Conservation (phyloP, 2,888 invertebrate species). For the Alloplasta piceator region DNA sequence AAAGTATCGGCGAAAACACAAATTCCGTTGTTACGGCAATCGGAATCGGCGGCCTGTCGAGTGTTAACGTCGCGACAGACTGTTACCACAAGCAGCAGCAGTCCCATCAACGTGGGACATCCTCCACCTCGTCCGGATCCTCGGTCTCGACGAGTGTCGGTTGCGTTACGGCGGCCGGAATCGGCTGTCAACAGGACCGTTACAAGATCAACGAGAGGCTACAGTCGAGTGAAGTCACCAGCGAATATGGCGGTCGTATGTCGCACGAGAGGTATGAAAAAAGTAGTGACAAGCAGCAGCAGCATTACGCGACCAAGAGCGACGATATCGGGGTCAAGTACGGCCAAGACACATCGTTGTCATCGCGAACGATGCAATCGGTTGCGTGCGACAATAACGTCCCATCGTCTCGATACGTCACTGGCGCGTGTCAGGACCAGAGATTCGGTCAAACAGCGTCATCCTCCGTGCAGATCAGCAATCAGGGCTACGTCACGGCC, state of each 20-base stretch:
- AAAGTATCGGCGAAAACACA: conserved; percentile 76
- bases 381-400: conserved; percentile 66
- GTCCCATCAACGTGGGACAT: conserved; percentile 83
- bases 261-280: conserved; percentile 75
- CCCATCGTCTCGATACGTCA: conserved; percentile 45
- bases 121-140: conserved; percentile 69
- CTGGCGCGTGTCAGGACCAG: conserved; percentile 70
- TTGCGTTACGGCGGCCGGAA: conserved; percentile 74
- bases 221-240: conserved; percentile 83
- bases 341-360: conserved; percentile 39
- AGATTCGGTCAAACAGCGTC: conserved; percentile 70
- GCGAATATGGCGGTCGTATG: conserved; percentile 73
- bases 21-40: conserved; percentile 53
- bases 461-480: conserved; percentile 67
- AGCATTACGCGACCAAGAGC: conserved; percentile 65
- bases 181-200: conserved; percentile 75
- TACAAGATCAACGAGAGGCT: conserved; percentile 84
- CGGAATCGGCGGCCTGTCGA: conserved; percentile 77
- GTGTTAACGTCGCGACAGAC: conserved; percentile 81
- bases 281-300: conserved; percentile 71
- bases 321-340: conserved; percentile 60
- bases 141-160: conserved; percentile 65
- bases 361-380: conserved; percentile 68
- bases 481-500: conserved; percentile 70
- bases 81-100: conserved; percentile 84